Evolutionary conservation across 1,140 invertebrate species (phyloP), one percentile per base, ranked within the genome.

Genomic region (Drosophila neocordata): DNA sequence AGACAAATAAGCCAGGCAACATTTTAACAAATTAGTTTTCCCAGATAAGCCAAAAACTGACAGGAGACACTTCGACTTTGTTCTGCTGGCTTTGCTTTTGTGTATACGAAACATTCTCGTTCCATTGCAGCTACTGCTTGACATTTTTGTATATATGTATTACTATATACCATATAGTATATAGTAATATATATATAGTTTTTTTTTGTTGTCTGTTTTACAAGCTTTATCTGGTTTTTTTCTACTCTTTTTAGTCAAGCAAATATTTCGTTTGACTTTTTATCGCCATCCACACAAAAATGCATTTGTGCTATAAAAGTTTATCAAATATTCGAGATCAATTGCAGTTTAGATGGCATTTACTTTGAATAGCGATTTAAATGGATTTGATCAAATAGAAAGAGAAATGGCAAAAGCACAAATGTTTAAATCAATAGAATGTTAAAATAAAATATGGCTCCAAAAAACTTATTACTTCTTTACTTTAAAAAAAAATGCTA

Each of bases 21-120:
- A 80, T 80, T 84, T 84, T 80, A 84, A 79, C 81, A 84, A 84
- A 84, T 84, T 85, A 84, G 77, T 84, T 84, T 84, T 79, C 68
- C 69, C 52, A 65, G 81, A 80, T 70, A 84, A 77, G 69, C 63
- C 48, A 80, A 51, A 64, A 70, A 56, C 48, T 74, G 70, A 66
- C 55, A 52, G 53, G 48, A 22, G 22, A 34, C 57, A 15, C 48
- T 63, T 48, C 41, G 37, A 12, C 27, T 66, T 63, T 15, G 15
- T 20, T 35, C 15, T 13, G 7, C 13, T 55, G 53, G 15, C 27
- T 55, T 31, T 27, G n/a, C 53, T 55, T 55, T 55, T 24, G 53
- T 55, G 24, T 55, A 1, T 56, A 56, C 22, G 52, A 27, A 69
- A 56, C 52, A 37, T 48, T 27, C 2, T 20, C 18, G 20, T n/a